phyloP scores from a whole-genome alignment of 2,113 vertebrate species.

The Erpornis zantholeuca region DNA sequence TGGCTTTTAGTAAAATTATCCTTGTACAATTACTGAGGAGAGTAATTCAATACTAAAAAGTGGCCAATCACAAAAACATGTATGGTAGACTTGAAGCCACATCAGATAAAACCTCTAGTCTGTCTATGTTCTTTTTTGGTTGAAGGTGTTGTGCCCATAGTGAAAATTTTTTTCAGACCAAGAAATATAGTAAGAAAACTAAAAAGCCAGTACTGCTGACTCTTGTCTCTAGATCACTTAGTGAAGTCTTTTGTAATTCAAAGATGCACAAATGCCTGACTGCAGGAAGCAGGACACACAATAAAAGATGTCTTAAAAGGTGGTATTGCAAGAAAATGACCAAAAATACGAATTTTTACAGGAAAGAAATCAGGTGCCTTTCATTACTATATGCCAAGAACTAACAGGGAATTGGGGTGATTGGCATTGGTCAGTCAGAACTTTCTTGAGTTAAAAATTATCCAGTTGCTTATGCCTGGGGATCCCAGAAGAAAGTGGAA shows the following conservation, averaged over 20 bases:
- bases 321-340: not conserved
- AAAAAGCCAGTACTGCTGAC: not conserved
- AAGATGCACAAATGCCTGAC: not conserved
- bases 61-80: not conserved
- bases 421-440: not conserved
- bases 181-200: not conserved
- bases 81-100: not conserved
- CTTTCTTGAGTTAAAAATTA: not conserved
- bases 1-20: not conserved
- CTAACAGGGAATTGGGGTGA: not conserved
- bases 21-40: not conserved
- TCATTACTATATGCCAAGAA: not conserved
- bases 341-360: not conserved
- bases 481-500: not conserved
- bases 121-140: not conserved
- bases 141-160: not conserved
- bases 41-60: not conserved
- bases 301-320: not conserved
- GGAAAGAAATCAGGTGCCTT: not conserved
- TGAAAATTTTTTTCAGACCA: not conserved
- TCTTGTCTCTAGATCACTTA: not conserved
- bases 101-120: not conserved
- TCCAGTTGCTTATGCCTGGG: not conserved
- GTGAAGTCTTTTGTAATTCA: not conserved
- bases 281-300: not conserved